Base-by-base conservation (phyloP, 2,797 vertebrate genomes). In the Gymnothorax javanicus region DNA sequence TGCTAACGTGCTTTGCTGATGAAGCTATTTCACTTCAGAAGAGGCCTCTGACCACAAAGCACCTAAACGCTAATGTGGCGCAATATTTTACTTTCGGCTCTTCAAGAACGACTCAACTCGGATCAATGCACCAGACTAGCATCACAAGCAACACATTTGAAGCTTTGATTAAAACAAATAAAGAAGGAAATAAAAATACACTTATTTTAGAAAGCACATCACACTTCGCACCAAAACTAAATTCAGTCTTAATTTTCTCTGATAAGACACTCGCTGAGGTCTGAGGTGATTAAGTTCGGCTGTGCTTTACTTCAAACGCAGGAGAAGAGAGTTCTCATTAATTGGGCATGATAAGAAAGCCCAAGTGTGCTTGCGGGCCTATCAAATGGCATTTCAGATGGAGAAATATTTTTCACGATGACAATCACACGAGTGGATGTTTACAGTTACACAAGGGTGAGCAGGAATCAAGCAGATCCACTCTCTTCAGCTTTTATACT, bases 1-100 rank as follows among this genome's bases (percentile, higher is more conserved):
- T 84, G 67, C 67, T 11, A 87, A 85, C 73, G 79, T 58, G 33
- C 85, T 57, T 23, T 20, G 84, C 59, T 89, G 88, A 92, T 64
- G 73, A 91, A 82, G 60, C 17, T 87, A 12, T 58, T n/a, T 58
- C 86, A 83, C 60, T 77, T 67, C 62, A 33, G 79, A 58, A 69
- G 56, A 82, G 27, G 52, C 60, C 69, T 57, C 60, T 62, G 60
- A 60, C 12, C 59, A 17, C 17, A n/a, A n/a, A n/a, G n/a, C n/a
- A n/a, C n/a, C n/a, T n/a, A n/a, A n/a, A n/a, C n/a, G n/a, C n/a
- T n/a, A n/a, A n/a, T n/a, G n/a, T n/a, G n/a, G n/a, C 15, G 58
- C 58, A 60, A n/a, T n/a, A 67, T 23, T 25, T 67, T 33, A 4
- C 50, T 67, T 33, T 15, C 50, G 17, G 27, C 73, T 77, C 73